Conservation (phyloP, 1,140 invertebrate species). For the Ptiloglossa arizonensis region DNA sequence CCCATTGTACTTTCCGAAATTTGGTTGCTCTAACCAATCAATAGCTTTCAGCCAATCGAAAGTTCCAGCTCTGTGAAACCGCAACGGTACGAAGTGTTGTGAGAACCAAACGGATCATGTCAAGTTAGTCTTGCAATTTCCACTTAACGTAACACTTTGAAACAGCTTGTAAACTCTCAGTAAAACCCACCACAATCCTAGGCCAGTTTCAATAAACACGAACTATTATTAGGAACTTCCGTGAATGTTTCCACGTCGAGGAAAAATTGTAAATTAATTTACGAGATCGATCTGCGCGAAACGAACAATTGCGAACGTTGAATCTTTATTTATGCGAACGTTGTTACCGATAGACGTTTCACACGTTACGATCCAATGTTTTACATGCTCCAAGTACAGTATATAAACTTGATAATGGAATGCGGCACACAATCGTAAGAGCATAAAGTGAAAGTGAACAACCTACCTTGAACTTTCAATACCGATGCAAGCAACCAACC, state of each 20-base stretch:
- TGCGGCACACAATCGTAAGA: background rate
- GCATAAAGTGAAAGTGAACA: slow-evolving; percentile 16
- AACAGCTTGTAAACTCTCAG: slow-evolving; percentile 2
- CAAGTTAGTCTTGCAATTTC: background rate
- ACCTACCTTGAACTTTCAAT: slow-evolving; percentile 15
- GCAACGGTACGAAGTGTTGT: background rate
- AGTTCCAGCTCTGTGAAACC: background rate
- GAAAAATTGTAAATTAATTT: too few species aligned
- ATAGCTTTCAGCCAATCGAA: background rate
- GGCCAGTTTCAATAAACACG: slow-evolving; percentile 7
- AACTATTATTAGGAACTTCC: too few species aligned
- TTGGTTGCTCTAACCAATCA: background rate
- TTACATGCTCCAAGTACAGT: background rate
- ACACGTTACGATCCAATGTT: too few species aligned
- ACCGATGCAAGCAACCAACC: too few species aligned
- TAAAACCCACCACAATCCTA: background rate
- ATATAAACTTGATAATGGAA: background rate
- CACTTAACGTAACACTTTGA: background rate
- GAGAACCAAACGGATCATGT: slow-evolving; percentile 1
- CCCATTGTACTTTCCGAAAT: too few species aligned
- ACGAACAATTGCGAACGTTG: too few species aligned
- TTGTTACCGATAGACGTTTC: too few species aligned
- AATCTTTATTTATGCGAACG: too few species aligned
- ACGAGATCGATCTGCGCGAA: too few species aligned
- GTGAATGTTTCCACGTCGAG: too few species aligned